Evolutionary conservation across 1,140 invertebrate genomes (phyloP).

Genomic region (Babylonia areolata): DNA sequence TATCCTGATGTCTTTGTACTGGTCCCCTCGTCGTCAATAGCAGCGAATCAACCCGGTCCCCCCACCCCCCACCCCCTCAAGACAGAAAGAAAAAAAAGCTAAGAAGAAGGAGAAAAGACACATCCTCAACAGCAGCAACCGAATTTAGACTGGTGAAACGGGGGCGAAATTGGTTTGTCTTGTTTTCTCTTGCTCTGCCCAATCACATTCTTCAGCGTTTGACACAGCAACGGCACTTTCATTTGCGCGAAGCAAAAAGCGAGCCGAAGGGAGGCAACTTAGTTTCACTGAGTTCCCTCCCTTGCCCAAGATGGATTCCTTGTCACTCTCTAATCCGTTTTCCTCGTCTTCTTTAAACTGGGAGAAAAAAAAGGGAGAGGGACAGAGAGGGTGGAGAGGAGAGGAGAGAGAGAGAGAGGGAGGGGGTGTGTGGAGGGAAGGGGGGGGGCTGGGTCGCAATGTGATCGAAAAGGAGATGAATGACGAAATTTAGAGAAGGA

Average conservation of each 20-base stretch:
- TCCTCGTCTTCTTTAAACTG: slow-evolving; percentile 10
- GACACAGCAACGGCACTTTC: too few relatives aligned
- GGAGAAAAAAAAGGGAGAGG: too few relatives aligned
- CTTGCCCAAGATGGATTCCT: slow-evolving; percentile 9
- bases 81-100: too few relatives aligned
- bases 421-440: too few relatives aligned
- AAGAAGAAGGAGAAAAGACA: too few relatives aligned
- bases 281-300: not conserved
- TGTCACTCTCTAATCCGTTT: slow-evolving; percentile 8
- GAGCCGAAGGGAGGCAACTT: not conserved
- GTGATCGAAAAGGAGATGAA: slow-evolving; percentile 8
- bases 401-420: not conserved
- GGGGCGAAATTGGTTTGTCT: slow-evolving; percentile 9
- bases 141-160: not conserved
- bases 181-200: not conserved
- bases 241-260: not conserved
- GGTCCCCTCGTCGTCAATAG: too few relatives aligned
- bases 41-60: too few relatives aligned
- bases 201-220: slow-evolving; percentile 7
- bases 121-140: too few relatives aligned
- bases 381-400: too few relatives aligned
- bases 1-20: too few relatives aligned
- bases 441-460: not conserved
- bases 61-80: too few relatives aligned
- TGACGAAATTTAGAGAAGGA: not conserved